Conservation (phyloP, 2,113 vertebrate species). For the Lathamus discolor region DNA sequence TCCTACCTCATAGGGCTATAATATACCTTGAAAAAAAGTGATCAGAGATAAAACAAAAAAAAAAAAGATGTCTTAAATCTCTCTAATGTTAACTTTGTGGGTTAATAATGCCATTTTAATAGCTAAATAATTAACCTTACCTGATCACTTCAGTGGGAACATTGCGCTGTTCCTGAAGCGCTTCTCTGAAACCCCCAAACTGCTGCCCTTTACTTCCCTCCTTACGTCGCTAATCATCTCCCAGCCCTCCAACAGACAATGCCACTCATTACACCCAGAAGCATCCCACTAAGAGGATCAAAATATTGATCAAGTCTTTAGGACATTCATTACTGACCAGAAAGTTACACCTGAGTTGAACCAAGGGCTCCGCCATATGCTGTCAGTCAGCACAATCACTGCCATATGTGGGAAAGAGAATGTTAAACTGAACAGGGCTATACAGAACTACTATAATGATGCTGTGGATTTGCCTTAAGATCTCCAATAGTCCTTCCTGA, state of each 20-base stretch:
- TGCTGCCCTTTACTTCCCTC: background rate
- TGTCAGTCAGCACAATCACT: background rate
- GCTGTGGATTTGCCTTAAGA: background rate
- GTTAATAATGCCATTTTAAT: background rate
- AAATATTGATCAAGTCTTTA: background rate
- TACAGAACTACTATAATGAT: background rate
- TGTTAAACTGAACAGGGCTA: background rate
- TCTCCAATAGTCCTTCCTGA: background rate
- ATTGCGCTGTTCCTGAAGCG: background rate
- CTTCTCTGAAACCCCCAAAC: background rate
- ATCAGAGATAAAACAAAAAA: background rate
- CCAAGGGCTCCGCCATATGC: background rate
- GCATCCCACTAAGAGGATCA: background rate
- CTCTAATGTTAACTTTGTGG: background rate
- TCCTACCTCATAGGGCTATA: background rate
- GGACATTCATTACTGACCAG: background rate
- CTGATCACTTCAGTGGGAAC: background rate
- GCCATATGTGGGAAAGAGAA: background rate
- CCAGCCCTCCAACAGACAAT: background rate
- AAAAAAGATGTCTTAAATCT: background rate
- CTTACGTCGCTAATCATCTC: background rate
- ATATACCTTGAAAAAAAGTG: background rate
- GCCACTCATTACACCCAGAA: background rate
- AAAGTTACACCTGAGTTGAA: background rate
- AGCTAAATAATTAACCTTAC: background rate